A percentile compares a stretch with the other conserved stretches of the same genome.
Evolutionary conservation across 2,113 vertebrate genomes (phyloP).

Genomic region (Myrmecobius fasciatus): DNA sequence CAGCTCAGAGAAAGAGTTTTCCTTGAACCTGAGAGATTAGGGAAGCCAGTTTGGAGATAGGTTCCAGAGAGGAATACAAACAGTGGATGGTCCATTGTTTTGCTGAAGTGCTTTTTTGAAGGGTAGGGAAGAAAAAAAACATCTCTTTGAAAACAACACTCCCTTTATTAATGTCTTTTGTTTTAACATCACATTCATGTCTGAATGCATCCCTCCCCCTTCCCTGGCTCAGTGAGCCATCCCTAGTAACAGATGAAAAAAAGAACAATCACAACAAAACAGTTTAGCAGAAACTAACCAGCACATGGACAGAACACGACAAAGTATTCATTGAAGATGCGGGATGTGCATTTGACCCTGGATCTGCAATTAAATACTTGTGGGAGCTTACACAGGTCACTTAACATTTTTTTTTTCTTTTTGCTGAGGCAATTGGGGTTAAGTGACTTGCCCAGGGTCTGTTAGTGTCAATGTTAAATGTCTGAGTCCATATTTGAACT

Average conservation of each 20-base stretch:
- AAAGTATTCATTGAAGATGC: background rate
- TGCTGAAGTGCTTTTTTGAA: constrained; percentile 12
- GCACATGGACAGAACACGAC: background rate
- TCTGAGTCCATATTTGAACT: too few species aligned
- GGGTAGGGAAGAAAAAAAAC: background rate
- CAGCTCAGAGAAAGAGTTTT: background rate
- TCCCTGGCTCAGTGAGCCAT: background rate
- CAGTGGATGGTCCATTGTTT: background rate
- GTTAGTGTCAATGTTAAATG: too few species aligned
- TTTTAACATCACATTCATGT: background rate
- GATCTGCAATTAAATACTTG: background rate
- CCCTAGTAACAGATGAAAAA: background rate
- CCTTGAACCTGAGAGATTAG: background rate
- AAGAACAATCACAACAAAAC: background rate
- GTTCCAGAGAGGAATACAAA: background rate
- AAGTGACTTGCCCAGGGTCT: too few species aligned
- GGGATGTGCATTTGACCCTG: background rate
- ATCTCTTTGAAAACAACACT: background rate
- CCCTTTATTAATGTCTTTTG: background rate
- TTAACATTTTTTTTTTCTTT: background rate
- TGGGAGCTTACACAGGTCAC: background rate
- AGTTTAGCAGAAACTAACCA: background rate
- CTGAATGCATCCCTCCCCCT: background rate
- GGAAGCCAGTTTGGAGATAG: background rate
- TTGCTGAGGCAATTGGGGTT: too few species aligned